Percentiles rank a stretch among this genome's conserved stretches.
These are phyloP conservation scores for Lasioglossum baleicum DNA, from an alignment of 1,140 invertebrate species.

Conservation along the genomic window DNA sequence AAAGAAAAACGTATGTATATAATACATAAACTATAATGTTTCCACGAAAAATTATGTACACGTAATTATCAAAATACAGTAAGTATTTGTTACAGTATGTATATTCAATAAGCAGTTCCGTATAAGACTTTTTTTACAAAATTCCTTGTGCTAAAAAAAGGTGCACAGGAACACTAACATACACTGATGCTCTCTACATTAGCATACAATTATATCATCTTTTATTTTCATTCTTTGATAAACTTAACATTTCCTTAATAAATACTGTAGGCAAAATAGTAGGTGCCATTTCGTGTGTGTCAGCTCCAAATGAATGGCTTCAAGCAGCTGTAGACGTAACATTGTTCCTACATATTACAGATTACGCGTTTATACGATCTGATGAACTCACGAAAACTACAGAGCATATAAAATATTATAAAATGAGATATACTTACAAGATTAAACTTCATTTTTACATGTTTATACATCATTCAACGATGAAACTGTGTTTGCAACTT, in stretches of 20 bases:
- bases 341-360: not conserved
- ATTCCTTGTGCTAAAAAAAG: not conserved
- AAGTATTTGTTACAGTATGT: slow-evolving; percentile 11
- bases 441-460: slow-evolving; percentile 21
- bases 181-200: not conserved
- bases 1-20: slow-evolving; percentile 36
- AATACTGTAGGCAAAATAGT: not conserved
- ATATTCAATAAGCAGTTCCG: not conserved
- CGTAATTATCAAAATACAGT: slow-evolving; percentile 38
- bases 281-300: not conserved
- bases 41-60: slow-evolving; percentile 34
- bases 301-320: not conserved
- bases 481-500: slow-evolving; percentile 62
- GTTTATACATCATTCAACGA: slow-evolving; percentile 21
- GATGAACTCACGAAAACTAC: not conserved
- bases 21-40: slow-evolving; percentile 19
- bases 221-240: not conserved
- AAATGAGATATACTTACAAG: slow-evolving; percentile 17
- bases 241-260: slow-evolving; percentile 5
- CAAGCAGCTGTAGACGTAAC: not conserved
- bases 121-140: slow-evolving; percentile 13
- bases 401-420: slow-evolving; percentile 11
- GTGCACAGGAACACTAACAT: slow-evolving; percentile 1
- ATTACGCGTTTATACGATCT: not conserved
- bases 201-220: not conserved